These are phyloP conservation scores for Girardinus metallicus DNA, from an alignment of 2,797 vertebrate species.

Conservation along the genomic window DNA sequence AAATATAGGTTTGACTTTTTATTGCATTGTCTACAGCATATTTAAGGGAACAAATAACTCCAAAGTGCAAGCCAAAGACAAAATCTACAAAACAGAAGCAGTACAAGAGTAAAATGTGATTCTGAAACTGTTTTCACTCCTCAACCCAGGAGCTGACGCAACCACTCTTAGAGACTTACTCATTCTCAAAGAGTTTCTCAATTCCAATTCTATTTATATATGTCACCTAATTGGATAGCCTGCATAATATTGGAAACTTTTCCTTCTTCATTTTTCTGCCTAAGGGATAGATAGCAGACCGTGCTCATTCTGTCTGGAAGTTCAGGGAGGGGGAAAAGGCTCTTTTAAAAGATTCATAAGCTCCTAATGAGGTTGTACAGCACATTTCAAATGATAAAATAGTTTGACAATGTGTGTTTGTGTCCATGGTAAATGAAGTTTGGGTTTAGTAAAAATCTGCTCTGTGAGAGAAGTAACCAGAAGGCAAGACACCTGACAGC, in stretches of 20 bases:
- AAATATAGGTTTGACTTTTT: slow-evolving; percentile 5
- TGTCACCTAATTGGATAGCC: slow-evolving; percentile 71
- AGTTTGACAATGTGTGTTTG: slow-evolving; percentile 24
- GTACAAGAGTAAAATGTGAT: background rate
- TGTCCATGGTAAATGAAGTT: slow-evolving; percentile 1
- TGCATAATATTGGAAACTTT: slow-evolving; percentile 58
- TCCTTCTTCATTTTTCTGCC: slow-evolving; percentile 48
- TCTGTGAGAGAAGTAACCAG: slow-evolving; percentile 41
- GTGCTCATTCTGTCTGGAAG: slow-evolving; percentile 57
- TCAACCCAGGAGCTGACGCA: background rate
- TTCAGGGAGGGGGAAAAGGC: slow-evolving; percentile 40
- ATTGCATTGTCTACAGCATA: background rate
- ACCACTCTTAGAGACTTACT: slow-evolving; percentile 14
- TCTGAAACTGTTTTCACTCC: background rate
- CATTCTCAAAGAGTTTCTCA: slow-evolving; percentile 32
- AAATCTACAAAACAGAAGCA: background rate
- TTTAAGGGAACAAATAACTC: background rate
- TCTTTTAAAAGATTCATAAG: slow-evolving; percentile 75
- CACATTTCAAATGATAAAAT: slow-evolving; percentile 62
- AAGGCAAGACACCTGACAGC: slow-evolving; percentile 29
- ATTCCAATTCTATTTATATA: slow-evolving; percentile 71
- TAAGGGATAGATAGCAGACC: slow-evolving; percentile 52
- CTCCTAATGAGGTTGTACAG: slow-evolving; percentile 73
- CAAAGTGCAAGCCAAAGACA: background rate
- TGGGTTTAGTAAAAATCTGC: slow-evolving; percentile 22